Base-by-base conservation (phyloP, 2,113 vertebrate species). In the Entelurus aequoreus region DNA sequence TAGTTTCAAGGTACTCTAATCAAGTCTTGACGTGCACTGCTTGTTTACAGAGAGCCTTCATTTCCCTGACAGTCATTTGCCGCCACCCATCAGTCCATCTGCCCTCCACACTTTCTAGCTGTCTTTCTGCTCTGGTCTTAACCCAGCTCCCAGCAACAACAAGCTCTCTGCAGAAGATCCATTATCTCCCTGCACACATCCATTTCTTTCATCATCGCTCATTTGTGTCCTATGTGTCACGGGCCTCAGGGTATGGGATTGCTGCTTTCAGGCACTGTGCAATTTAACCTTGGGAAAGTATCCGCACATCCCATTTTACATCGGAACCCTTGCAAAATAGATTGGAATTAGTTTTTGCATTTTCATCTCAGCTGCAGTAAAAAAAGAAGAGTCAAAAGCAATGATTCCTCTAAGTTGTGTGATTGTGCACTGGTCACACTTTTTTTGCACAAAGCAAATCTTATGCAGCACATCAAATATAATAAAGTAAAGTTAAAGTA, bases 41-140 rank as follows among this genome's bases (percentile, higher is more conserved):
- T 82, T 80, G 75, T 78, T 86, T 84, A 86, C 78, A 68, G 68
- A 83, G 62, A 73, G 74, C 79, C 77, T 87, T 77, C 66, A 83
- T 84, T 86, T 75, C 53, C 67, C 77, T 74, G 84, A 76, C 77
- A 84, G 65, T 68, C 76, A 40, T 73, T 62, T 73, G 46, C 65
- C 49, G 75, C 55, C 28, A 57, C 61, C 72, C 71, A 57, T 77
- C 73, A 68, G 66, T 75, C 75, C 58, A 52, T 62, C 48, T 61
- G 58, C 58, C 35, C 28, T 14, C 44, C 50, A n/a, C 50, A 8
- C 50, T 40, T 49, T 71, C 66, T 19, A 46, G 70, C 72, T 68
- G 54, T 55, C 54, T 75, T 72, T 68, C 65, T 65, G 51, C 62
- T 47, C 37, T 69, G 57, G 50, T 40, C 38, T 16, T 54, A 62